Evolutionary conservation across 1,140 invertebrate species (phyloP).

Genomic region (Calliphora vicina): DNA sequence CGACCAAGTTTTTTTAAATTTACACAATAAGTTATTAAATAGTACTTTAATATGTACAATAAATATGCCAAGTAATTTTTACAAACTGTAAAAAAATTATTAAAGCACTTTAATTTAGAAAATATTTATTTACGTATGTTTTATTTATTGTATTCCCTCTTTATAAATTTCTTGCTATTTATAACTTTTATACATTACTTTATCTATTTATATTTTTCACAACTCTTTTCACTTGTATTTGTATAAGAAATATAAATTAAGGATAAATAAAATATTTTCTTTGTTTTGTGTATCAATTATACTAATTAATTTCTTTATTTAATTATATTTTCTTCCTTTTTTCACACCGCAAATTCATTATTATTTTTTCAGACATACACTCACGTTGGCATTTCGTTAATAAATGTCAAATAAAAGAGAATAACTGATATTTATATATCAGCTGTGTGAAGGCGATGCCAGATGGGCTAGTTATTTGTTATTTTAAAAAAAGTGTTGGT

Average conservation of each 20-base stretch:
- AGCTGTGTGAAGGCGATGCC: neutral
- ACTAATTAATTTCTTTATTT: slow-evolving; percentile 1
- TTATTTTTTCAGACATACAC: neutral
- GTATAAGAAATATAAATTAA: neutral
- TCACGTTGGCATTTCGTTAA: slow-evolving; percentile 4
- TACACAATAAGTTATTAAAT: neutral
- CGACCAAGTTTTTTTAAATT: neutral
- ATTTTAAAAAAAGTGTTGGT: neutral
- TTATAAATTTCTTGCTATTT: neutral
- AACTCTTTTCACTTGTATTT: neutral
- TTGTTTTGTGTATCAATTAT: neutral
- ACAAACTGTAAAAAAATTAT: no score
- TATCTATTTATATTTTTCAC: neutral
- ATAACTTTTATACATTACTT: neutral
- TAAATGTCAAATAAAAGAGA: neutral
- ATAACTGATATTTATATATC: neutral
- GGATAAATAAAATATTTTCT: neutral
- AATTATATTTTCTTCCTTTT: neutral
- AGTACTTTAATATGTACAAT: neutral
- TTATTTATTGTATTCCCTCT: neutral
- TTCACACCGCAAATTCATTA: neutral
- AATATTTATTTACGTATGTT: neutral
- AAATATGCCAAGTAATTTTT: no score
- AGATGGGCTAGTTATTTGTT: neutral
- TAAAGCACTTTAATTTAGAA: neutral